Evolutionary conservation across 2,113 vertebrate genomes (phyloP), one percentile per base, ranked within the genome.

Genomic region (Chaetodon trifascialis): DNA sequence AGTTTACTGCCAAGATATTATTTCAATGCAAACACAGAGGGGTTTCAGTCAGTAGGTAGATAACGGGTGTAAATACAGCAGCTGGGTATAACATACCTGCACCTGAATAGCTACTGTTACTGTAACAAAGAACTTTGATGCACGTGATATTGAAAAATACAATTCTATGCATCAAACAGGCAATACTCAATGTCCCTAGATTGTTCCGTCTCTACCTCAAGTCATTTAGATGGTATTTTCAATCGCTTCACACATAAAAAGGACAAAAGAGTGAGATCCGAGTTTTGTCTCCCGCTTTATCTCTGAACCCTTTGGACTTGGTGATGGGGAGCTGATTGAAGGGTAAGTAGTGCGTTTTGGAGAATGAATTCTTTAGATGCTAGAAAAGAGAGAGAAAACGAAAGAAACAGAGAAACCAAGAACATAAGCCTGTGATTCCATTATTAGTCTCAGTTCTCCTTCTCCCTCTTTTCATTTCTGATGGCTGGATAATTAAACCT

Each of bases 401-500:
- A 85, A 84, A 86, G 74, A 89, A 86, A 90, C 58, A 60, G 71
- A 83, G 75, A 87, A 92, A 83, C 84, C 54, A 52, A 88, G 87
- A 93, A 89, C 82, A 79, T 15, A 80, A 77, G 88, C 80, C 89
- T 91, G 88, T 86, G 93, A 92, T 95, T 94, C 91, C 89, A 94
- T 93, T 91, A 89, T 91, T 92, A 88, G 90, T 92, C 89, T 93
- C 92, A 86, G 91, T 94, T 93, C 86, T 92, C 55, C 60, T 82
- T 83, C 72, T 88, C 89, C 85, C 79, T 78, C 90, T 90, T 93
- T 93, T 94, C 91, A 93, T 93, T 94, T 93, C 88, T 95, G 94
- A 95, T 94, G 94, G 93, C 91, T 92, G 90, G 93, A 94, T 95
- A 95, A 95, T 95, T 94, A 95, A 95, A 94, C 94, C 94, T 95